Base-by-base conservation (phyloP, 2,888 invertebrate species). In the Sinelater perroti region DNA sequence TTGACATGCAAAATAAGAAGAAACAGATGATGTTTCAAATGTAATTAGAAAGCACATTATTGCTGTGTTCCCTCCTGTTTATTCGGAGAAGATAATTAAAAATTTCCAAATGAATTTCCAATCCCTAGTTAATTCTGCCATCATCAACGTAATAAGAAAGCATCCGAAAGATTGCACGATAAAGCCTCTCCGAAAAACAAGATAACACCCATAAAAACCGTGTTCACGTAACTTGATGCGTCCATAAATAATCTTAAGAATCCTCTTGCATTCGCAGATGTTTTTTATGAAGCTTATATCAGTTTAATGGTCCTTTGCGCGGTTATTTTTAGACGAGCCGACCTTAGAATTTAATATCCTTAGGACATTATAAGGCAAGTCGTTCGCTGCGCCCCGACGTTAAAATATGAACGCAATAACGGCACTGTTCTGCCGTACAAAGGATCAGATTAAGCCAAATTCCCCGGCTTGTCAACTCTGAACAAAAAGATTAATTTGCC, bases 401-500 rank as follows among this genome's bases (percentile, higher is more conserved):
- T 54, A 54, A 54, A 46, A 45, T 54, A 54, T 45, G 36, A 54
- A 13, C 50, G 38, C 30, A 50, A 50, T 38, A 50, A 50, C 38
- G 38, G 38, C 50, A 11, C 16, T 38, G 50, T 35, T 47, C 24
- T 24, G 24, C 35, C 35, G 16, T 28, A 38, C 38, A 46, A 46
- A 46, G 36, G 24, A 38, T 38, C 47, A 47, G 36, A 54, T 54
- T 46, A 47, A 40, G 47, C 38, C 31, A 45, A 54, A 54, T 54
- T 46, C 40, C 47, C 38, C 31, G 20, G 35, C 45, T 21, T 45
- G 47, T 54, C 54, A 47, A 31, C 47, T 54, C 31, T 11, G 28
- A 54, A 46, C 47, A 47, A 54, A 54, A 54, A 54, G 54, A 54
- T 54, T 54, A 54, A 54, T 54, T 54, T 47, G 46, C 33, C 36